Evolutionary conservation across 2,888 invertebrate species (phyloP), one percentile per base, ranked within the genome.

Genomic region (Noctua pronuba): DNA sequence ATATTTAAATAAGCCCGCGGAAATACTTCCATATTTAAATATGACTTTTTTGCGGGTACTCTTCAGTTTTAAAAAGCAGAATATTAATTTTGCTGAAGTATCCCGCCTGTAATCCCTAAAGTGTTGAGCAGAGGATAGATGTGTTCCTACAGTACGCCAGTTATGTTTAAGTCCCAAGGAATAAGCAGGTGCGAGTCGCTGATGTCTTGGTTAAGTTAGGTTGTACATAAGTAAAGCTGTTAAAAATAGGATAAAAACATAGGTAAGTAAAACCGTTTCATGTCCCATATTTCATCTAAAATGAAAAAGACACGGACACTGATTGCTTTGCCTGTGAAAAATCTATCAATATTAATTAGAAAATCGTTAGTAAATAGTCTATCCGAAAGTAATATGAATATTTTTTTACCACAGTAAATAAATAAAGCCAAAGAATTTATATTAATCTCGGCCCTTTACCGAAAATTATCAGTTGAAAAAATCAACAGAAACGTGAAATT

Each of bases 401-500:
- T 77, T 75, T 75, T 38, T 68, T 75, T 64, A 73, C 8, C 64
- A 28, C 13, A 38, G 7, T 66, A 65, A 55, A 46, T 72, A 79
- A 18, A 49, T 41, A 58, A 60, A n/a, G 21, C 10, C 1, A 68
- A 31, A n/a, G 28, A 64, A 64, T 67, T 58, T 60, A 31, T 58
- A 69, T 70, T 65, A 46, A 69, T 79, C 44, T 38, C 1, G 28
- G 62, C 21, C 38, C 18, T 52, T 70, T 21, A 46, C 46, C 73
- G 83, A 68, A 86, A 69, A 86, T 77, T 86, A 60, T 41, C 13
- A 13, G 68, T 60, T 77, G 21, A 38, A 73, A 73, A 68, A 60
- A 28, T 13, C 24, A 28, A 28, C 2, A 11, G 38, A 58, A 64
- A 31, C 38, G 49, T 44, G 28, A 69, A 67, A 76, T 82, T 76